A percentile compares a stretch with the other conserved stretches of the same genome.
Evolutionary conservation across 2,113 vertebrate species (phyloP).

Genomic region (Triplophysa rosa): DNA sequence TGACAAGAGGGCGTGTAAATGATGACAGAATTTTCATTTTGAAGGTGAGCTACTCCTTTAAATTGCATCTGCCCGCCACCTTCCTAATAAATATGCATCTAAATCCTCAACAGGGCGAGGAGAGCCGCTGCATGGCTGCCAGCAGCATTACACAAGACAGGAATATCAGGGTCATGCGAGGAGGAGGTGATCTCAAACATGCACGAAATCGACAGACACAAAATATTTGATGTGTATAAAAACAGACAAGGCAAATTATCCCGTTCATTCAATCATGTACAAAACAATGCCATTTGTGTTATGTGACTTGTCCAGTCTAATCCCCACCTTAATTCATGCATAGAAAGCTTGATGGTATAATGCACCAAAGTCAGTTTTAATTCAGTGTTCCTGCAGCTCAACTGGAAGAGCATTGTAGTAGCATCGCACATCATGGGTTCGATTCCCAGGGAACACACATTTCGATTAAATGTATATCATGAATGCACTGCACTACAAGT

Average conservation of each 20-base stretch:
- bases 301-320: slow-evolving; percentile 17
- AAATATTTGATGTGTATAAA: slow-evolving; percentile 27
- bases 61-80: neutral
- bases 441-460: too few species aligned
- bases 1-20: too few species aligned
- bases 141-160: slow-evolving; percentile 7
- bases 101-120: neutral
- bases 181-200: slow-evolving; percentile 8
- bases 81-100: slow-evolving; percentile 5
- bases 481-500: too few species aligned
- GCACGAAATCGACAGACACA: neutral
- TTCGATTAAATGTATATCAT: too few species aligned
- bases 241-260: slow-evolving; percentile 32
- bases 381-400: neutral
- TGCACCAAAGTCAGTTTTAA: neutral
- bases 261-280: slow-evolving; percentile 12
- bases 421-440: too few species aligned
- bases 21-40: too few species aligned
- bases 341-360: neutral
- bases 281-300: slow-evolving; percentile 12
- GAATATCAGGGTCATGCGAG: neutral
- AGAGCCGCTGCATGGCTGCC: neutral
- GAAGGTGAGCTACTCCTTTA: too few species aligned
- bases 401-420: too few species aligned
- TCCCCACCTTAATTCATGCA: slow-evolving; percentile 19